Conservation (phyloP, 2,888 invertebrate species). For the Aproaerema taeniolella region DNA sequence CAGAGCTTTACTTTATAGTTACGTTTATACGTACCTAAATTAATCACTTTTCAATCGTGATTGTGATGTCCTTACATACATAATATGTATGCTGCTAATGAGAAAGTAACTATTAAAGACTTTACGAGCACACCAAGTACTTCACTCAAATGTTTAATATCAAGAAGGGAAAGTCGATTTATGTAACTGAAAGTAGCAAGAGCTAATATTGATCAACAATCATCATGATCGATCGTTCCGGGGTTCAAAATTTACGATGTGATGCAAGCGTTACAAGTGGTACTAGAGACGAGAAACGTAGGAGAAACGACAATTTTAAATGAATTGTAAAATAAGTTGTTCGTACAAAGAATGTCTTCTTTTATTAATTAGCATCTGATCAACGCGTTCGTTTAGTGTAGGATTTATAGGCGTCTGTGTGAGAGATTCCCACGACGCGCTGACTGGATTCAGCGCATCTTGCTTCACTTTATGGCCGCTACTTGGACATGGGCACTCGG, state of each 20-base stretch:
- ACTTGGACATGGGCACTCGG: slow-evolving; percentile 5
- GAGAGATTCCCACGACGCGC: slow-evolving; percentile 53
- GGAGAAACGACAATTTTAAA: slow-evolving; percentile 42
- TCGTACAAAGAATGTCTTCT: slow-evolving; percentile 48
- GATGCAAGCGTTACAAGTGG: slow-evolving; percentile 37
- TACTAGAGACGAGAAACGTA: slow-evolving; percentile 18
- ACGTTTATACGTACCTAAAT: no score
- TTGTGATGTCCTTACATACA: no score
- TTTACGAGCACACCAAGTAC: no score
- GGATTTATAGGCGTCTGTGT: slow-evolving; percentile 48
- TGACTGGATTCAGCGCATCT: slow-evolving; percentile 16
- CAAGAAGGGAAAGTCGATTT: slow-evolving; percentile 63
- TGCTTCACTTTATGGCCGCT: slow-evolving; percentile 36
- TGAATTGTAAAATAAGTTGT: slow-evolving; percentile 29
- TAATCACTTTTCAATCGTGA: no score
- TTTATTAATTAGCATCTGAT: slow-evolving; percentile 63
- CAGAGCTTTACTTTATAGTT: no score
- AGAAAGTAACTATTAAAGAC: no score
- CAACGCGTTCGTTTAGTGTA: slow-evolving; percentile 59
- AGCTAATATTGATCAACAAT: slow-evolving; percentile 56
- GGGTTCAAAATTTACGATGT: slow-evolving; percentile 42
- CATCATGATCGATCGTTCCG: slow-evolving; percentile 34
- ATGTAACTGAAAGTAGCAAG: slow-evolving; percentile 56
- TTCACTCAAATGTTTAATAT: no score
- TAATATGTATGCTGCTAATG: no score